Evolutionary conservation across 2,113 vertebrate genomes (phyloP).

Genomic region (Zosterops lateralis): DNA sequence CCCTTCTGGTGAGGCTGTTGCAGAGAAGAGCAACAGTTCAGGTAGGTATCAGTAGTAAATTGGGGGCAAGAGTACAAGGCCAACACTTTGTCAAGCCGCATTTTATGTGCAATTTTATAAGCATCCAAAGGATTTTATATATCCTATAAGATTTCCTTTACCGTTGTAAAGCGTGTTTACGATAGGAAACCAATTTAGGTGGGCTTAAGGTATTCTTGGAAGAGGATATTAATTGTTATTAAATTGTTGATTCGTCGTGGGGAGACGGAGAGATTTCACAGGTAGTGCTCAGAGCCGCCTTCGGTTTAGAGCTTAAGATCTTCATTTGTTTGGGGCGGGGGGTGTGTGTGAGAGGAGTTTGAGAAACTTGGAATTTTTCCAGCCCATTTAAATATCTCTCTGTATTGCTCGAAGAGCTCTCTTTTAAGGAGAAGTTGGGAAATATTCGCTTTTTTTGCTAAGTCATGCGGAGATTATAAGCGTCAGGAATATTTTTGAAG

Average conservation of each 20-base stretch:
- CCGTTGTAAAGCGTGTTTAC: constrained; percentile 96
- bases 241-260: constrained; percentile 25
- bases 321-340: constrained; percentile 42
- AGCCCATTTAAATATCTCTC: constrained; percentile 65
- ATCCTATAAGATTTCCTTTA: constrained; percentile 93
- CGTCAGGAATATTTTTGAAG: background rate
- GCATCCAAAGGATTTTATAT: constrained; percentile 97
- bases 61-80: constrained; percentile 71
- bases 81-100: constrained; percentile 78
- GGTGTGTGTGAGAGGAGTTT: constrained; percentile 8
- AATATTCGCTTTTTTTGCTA: constrained; percentile 26
- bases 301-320: constrained; percentile 5
- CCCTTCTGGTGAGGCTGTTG: constrained; percentile 84
- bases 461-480: background rate
- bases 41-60: constrained; percentile 80
- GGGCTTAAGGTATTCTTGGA: constrained; percentile 77
- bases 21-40: constrained; percentile 87
- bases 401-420: constrained; percentile 24
- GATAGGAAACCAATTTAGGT: constrained; percentile 89
- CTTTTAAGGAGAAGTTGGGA: constrained; percentile 42
- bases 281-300: constrained; percentile 8
- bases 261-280: constrained; percentile 23
- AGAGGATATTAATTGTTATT: constrained; percentile 69
- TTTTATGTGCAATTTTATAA: constrained; percentile 97
- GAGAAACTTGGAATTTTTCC: constrained; percentile 66